Percentiles rank a stretch among this genome's conserved stretches.
These are phyloP conservation scores for Pammene fasciana DNA, from an alignment of 2,888 invertebrate genomes.

Conservation along the genomic window DNA sequence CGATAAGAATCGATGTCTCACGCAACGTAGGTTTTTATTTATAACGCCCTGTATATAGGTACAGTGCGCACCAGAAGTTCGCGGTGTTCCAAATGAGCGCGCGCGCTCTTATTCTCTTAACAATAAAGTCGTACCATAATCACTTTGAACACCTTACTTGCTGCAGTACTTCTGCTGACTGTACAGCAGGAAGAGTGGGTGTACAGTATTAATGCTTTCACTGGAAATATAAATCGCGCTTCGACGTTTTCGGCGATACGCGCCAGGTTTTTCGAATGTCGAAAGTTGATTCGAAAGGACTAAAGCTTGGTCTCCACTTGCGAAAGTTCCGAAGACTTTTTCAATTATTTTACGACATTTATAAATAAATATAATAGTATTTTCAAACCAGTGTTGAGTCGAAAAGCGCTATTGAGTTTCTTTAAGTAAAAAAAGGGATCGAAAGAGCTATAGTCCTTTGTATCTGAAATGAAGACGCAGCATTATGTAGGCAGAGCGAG, in stretches of 20 bases:
- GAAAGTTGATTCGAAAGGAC: slow-evolving; percentile 46
- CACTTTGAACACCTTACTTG: no score
- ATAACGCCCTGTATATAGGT: slow-evolving; percentile 56
- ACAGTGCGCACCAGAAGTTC: no score
- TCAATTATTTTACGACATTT: neutral
- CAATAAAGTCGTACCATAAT: no score
- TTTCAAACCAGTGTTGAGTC: neutral
- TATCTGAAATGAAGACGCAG: slow-evolving; percentile 43
- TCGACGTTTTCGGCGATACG: slow-evolving; percentile 51
- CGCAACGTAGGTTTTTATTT: slow-evolving; percentile 78
- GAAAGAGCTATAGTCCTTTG: slow-evolving; percentile 6
- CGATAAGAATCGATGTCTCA: slow-evolving; percentile 82
- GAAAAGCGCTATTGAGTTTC: neutral
- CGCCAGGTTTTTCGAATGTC: slow-evolving; percentile 52
- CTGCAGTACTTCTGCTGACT: no score
- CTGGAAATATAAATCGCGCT: slow-evolving; percentile 49
- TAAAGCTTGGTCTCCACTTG: slow-evolving; percentile 14
- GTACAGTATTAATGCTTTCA: slow-evolving; percentile 66
- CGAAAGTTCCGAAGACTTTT: neutral
- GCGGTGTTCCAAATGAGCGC: no score
- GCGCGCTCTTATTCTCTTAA: no score
- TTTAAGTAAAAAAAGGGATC: neutral
- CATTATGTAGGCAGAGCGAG: slow-evolving; percentile 43
- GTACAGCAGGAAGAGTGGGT: slow-evolving; percentile 67
- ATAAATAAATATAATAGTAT: no score